These are phyloP conservation scores for Menidia beryllina DNA, from an alignment of 2,113 vertebrate species.

Conservation along the genomic window DNA sequence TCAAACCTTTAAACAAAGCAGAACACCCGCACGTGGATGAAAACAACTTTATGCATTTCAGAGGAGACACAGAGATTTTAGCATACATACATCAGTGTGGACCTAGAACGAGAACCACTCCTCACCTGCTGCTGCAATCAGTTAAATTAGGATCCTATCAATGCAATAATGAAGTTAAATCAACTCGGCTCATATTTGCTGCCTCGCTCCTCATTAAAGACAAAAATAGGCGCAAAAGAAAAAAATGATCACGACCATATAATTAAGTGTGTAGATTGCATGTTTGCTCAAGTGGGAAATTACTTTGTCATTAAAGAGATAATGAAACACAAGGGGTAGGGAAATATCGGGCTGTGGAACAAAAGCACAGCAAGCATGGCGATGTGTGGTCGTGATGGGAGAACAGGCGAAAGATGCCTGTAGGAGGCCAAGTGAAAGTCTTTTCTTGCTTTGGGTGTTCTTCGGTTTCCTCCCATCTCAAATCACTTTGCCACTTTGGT, in stretches of 20 bases:
- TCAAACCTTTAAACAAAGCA: no score
- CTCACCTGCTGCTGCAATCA: constrained; percentile 45
- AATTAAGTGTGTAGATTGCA: constrained; percentile 55
- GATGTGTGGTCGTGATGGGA: constrained; percentile 23
- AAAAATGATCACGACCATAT: no score
- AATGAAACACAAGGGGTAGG: constrained; percentile 57
- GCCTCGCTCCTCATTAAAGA: no score
- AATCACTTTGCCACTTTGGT: constrained; percentile 46
- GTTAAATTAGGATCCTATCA: constrained; percentile 22
- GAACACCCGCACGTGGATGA: no score
- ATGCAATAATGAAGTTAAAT: constrained; percentile 45
- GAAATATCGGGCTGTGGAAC: constrained; percentile 61
- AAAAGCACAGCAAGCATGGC: constrained; percentile 31
- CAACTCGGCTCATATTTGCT: constrained; percentile 45
- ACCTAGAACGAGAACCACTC: constrained; percentile 53
- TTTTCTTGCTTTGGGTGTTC: constrained; percentile 40
- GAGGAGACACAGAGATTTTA: no score
- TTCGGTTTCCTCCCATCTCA: constrained; percentile 45
- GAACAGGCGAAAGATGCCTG: constrained; percentile 23
- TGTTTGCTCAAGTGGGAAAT: constrained; percentile 63
- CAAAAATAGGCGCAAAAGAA: no score
- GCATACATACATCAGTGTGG: constrained; percentile 8
- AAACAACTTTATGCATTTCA: background rate
- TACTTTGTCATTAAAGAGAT: constrained; percentile 65
- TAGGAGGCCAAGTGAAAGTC: constrained; percentile 33